phyloP scores from a whole-genome alignment of 2,888 invertebrate species.

The Trachelus iudaicus region DNA sequence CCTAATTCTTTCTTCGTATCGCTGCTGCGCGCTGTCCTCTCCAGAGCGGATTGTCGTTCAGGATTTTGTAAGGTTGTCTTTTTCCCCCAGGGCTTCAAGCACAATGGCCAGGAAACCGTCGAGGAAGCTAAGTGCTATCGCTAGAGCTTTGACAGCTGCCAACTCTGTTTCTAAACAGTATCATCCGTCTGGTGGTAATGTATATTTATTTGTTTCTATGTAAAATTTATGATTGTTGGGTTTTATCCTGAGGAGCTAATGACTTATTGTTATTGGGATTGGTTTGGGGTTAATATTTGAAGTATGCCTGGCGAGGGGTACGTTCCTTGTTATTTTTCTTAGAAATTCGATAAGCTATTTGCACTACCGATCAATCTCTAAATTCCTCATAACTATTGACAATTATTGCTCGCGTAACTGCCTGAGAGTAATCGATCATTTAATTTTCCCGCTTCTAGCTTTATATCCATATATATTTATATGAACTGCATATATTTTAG shows the following conservation, averaged over 20 bases:
- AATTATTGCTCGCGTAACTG: not conserved
- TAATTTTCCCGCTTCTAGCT: not conserved
- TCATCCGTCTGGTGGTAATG: slow-evolving; percentile 11
- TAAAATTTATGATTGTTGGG: not conserved
- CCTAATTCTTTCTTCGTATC: not conserved
- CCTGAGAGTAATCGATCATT: not conserved
- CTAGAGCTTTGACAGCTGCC: slow-evolving; percentile 22
- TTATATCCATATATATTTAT: not conserved
- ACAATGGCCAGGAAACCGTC: slow-evolving; percentile 15
- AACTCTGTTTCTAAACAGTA: slow-evolving; percentile 20
- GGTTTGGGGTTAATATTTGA: too few relatives aligned
- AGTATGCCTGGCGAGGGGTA: too few relatives aligned
- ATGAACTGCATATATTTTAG: not conserved
- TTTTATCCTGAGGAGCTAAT: not conserved
- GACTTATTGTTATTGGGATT: not conserved
- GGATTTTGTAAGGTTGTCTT: not conserved
- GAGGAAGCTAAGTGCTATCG: slow-evolving; percentile 21
- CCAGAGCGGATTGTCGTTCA: not conserved
- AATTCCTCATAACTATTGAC: not conserved
- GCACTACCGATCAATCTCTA: not conserved
- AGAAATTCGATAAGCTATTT: not conserved
- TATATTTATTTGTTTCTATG: not conserved
- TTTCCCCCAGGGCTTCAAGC: not conserved
- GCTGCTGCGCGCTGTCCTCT: not conserved
- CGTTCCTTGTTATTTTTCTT: too few relatives aligned